These are phyloP conservation scores for Ceraclea dissimilis DNA, from an alignment of 2,888 invertebrate genomes.

Conservation along the genomic window DNA sequence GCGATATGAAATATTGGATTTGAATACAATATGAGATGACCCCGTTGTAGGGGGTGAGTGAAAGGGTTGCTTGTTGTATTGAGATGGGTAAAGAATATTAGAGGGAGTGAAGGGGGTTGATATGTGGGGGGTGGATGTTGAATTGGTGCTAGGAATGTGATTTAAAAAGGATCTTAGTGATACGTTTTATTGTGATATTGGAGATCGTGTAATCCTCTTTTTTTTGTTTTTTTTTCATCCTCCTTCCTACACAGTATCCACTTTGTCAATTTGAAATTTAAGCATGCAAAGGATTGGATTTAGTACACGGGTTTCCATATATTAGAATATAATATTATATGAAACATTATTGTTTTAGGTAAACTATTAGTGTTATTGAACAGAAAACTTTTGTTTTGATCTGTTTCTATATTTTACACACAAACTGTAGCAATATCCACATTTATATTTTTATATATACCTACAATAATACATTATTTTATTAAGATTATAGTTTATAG, in stretches of 20 bases:
- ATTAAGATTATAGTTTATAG: too few species aligned
- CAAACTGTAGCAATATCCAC: too few species aligned
- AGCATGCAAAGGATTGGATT: not conserved
- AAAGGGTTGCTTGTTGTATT: conserved; percentile 6
- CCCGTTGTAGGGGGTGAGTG: conserved; percentile 11
- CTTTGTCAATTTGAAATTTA: not conserved
- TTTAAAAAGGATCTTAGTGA: conserved; percentile 7
- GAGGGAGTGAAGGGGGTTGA: not conserved
- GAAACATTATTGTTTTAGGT: not conserved
- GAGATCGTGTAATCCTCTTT: conserved; percentile 1
- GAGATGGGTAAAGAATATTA: not conserved
- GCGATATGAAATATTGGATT: conserved; percentile 26
- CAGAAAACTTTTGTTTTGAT: too few species aligned
- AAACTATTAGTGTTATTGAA: not conserved
- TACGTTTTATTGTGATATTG: conserved; percentile 2
- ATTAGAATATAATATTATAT: not conserved
- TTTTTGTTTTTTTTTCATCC: not conserved
- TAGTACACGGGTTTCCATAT: not conserved
- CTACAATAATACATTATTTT: too few species aligned
- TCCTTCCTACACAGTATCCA: not conserved
- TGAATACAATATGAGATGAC: conserved; percentile 27
- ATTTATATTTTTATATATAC: too few species aligned
- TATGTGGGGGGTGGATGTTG: conserved; percentile 2
- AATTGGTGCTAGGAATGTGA: conserved; percentile 15
- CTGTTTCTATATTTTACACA: too few species aligned